Evolutionary conservation across 2,888 invertebrate species (phyloP), one percentile per base, ranked within the genome.

Genomic region (Mesopsocus fuscifrons): DNA sequence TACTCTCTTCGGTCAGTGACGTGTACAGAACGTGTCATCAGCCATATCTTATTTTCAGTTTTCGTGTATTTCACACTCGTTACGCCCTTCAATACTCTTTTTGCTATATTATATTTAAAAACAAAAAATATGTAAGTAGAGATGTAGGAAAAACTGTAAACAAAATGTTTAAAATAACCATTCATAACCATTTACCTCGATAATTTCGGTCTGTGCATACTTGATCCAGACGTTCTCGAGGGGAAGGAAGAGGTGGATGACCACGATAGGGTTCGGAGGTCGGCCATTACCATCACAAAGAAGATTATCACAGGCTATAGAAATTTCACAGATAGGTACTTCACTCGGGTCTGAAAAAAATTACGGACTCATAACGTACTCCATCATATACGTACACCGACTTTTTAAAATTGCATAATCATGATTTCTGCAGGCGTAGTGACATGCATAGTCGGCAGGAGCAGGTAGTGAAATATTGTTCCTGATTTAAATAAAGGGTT

Each of bases 271-370:
- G 57, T 84, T 88, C 1, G 92, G 92, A 1, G 84, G 73, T 41
- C 77, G 69, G 1, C 89, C 91, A 57, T 83, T 77, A 3, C 77
- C 76, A 62, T 89, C 88, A 62, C 84, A 82, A 18, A 87, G 67
- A 45, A 94, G 66, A 60, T 87, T 89, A 67, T 89, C 88, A 66
- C 92, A 92, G 22, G 84, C 80, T 53, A 87, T 64, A 42, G 81
- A 85, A 51, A 88, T 68, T 63, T 89, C 88, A 57, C 87, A 84
- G 33, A 87, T 64, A 30, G 88, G 87, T 51, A 85, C 72, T 60
- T 85, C 85, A 46, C 77, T 73, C 50, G 84, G 74, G 66, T 87
- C 87, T 82, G 58, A 11, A 60, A 61, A 50, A 44, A 38, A 44
- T n/a, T n/a, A n/a, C n/a, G n/a, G n/a, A n/a, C n/a, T n/a, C n/a